Conservation (phyloP, 2,888 invertebrate species). For the Drosophila nigricruria region DNA sequence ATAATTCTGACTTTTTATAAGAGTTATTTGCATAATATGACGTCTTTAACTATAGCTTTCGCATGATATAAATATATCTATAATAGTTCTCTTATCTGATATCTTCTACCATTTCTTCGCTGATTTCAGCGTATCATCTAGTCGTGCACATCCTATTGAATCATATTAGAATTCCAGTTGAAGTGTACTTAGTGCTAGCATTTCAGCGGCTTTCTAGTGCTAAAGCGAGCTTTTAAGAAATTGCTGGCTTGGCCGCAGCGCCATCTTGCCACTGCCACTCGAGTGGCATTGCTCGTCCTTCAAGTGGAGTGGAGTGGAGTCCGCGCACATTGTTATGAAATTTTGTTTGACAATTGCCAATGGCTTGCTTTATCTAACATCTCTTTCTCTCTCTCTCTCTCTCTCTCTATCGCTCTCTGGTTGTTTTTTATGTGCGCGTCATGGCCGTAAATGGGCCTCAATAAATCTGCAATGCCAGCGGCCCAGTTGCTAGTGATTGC, state of each 20-base stretch:
- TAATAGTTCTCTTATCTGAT: no score
- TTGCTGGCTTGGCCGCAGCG: conserved; percentile 16
- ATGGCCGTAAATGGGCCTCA: conserved; percentile 60
- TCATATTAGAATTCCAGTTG: conserved; percentile 5
- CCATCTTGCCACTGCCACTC: conserved; percentile 25
- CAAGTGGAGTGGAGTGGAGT: conserved; percentile 39
- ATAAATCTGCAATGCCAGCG: conserved; percentile 56
- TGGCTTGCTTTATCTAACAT: conserved; percentile 17
- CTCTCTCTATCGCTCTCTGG: background rate
- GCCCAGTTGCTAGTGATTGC: conserved; percentile 62
- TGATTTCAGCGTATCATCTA: background rate
- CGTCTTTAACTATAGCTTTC: background rate
- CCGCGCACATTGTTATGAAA: conserved; percentile 49
- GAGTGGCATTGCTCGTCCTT: conserved; percentile 36
- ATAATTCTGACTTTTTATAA: background rate
- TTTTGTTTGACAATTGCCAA: conserved; percentile 61
- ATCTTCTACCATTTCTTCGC: no score
- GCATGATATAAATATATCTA: background rate
- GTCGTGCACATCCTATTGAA: background rate
- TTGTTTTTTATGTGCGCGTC: conserved; percentile 34
- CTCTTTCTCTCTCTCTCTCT: background rate
- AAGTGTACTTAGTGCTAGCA: conserved; percentile 8
- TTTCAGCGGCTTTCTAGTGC: conserved; percentile 33
- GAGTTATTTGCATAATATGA: background rate
- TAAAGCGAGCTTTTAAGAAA: conserved; percentile 27